Percentiles rank a stretch among this genome's conserved stretches.
These are phyloP conservation scores for Cyanocitta stelleri DNA, from an alignment of 2,113 vertebrate species.

Conservation along the genomic window DNA sequence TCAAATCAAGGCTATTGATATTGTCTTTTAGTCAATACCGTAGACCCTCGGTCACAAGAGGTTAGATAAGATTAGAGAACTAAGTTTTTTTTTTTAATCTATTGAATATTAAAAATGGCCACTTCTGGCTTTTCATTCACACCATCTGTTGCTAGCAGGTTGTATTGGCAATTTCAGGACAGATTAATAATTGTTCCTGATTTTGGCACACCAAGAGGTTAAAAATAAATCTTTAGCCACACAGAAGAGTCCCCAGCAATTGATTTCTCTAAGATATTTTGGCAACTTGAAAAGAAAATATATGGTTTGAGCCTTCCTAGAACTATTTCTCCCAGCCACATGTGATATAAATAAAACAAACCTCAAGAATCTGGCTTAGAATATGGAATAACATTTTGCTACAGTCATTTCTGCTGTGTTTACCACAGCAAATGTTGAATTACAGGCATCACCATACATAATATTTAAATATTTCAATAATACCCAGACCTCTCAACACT, in stretches of 20 bases:
- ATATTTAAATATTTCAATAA: conserved; percentile 43
- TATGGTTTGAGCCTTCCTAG: background rate
- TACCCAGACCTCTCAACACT: conserved; percentile 13
- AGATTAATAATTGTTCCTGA: conserved; percentile 51
- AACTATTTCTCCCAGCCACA: conserved; percentile 26
- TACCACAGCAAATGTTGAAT: conserved; percentile 45
- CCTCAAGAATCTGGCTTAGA: conserved; percentile 58
- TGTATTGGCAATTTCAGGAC: conserved; percentile 48
- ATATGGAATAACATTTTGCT: conserved; percentile 43
- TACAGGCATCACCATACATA: background rate
- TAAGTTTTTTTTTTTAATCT: conserved; percentile 38
- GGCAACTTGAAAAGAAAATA: conserved; percentile 33
- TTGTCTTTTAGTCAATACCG: conserved; percentile 41
- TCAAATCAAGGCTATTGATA: conserved; percentile 31
- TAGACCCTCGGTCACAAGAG: conserved; percentile 32
- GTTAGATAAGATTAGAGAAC: conserved; percentile 55
- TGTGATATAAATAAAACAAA: conserved; percentile 54
- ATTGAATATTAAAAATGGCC: conserved; percentile 54
- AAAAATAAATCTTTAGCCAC: conserved; percentile 13
- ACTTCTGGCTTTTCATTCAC: conserved; percentile 47
- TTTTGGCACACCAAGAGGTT: conserved; percentile 39
- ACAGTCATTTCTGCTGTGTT: conserved; percentile 25
- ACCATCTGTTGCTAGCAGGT: conserved; percentile 65
- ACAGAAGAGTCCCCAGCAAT: background rate
- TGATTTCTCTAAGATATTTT: conserved; percentile 25